Percentiles rank a stretch among this genome's conserved stretches.
phyloP scores from a whole-genome alignment of 2,113 vertebrate genomes.

The Zosterops borbonicus region DNA sequence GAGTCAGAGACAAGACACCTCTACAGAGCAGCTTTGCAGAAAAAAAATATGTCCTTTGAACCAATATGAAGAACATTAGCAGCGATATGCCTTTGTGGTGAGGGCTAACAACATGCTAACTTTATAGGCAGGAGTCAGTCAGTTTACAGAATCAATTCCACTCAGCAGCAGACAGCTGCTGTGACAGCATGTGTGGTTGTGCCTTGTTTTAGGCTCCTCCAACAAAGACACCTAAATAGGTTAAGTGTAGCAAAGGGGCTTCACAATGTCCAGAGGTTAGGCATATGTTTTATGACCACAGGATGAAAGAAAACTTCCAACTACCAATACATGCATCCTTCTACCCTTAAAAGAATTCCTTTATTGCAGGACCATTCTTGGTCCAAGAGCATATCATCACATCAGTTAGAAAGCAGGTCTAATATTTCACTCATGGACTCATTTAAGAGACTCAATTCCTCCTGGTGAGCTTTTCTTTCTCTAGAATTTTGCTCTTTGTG shows the following conservation, averaged over 20 bases:
- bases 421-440: not conserved
- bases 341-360: not conserved
- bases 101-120: not conserved
- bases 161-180: not conserved
- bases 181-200: not conserved
- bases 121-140: not conserved
- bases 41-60: not conserved
- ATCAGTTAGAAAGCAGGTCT: not conserved
- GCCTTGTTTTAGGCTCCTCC: not conserved
- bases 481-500: not conserved
- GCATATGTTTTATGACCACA: not conserved
- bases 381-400: not conserved
- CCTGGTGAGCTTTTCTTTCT: not conserved
- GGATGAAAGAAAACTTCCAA: not conserved
- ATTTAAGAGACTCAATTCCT: not conserved
- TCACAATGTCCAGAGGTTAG: not conserved
- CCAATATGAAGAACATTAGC: not conserved
- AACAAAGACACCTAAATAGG: not conserved
- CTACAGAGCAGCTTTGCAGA: not conserved
- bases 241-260: not conserved
- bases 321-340: rapidly evolving
- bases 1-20: no score
- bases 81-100: not conserved
- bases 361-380: not conserved
- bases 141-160: not conserved